Evolutionary conservation across 2,797 vertebrate species (phyloP).

Genomic region (Schizopygopsis pylzovi): DNA sequence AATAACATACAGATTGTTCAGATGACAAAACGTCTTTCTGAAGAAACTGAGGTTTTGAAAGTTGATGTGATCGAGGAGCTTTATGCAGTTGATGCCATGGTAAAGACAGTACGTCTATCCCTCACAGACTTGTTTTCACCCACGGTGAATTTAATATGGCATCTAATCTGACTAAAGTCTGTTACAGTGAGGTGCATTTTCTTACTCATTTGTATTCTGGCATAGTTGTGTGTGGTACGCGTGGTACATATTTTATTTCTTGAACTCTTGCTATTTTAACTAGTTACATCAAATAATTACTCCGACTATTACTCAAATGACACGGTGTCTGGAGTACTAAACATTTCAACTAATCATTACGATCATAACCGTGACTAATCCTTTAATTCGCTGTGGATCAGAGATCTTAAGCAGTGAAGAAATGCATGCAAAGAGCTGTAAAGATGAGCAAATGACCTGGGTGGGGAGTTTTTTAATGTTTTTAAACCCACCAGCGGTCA

Average conservation of each 20-base stretch:
- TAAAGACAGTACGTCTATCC: neutral
- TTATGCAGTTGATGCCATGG: neutral
- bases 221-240: conserved; percentile 2
- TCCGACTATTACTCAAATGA: neutral
- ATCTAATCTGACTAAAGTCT: neutral
- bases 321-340: neutral
- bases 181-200: neutral
- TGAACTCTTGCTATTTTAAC: conserved; percentile 22
- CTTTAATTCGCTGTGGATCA: neutral
- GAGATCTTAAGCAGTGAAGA: neutral
- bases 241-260: conserved; percentile 8
- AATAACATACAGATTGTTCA: neutral
- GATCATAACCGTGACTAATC: conserved; percentile 21
- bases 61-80: neutral
- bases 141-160: neutral
- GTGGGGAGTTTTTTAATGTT: neutral
- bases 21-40: neutral
- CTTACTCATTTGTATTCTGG: conserved; percentile 16
- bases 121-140: neutral
- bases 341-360: neutral
- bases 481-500: conserved; percentile 35
- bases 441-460: neutral
- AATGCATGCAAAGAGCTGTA: conserved; percentile 21
- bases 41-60: neutral
- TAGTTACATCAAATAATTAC: neutral